phyloP scores from a whole-genome alignment of 2,888 invertebrate genomes.

The Parasteatoda lunata region DNA sequence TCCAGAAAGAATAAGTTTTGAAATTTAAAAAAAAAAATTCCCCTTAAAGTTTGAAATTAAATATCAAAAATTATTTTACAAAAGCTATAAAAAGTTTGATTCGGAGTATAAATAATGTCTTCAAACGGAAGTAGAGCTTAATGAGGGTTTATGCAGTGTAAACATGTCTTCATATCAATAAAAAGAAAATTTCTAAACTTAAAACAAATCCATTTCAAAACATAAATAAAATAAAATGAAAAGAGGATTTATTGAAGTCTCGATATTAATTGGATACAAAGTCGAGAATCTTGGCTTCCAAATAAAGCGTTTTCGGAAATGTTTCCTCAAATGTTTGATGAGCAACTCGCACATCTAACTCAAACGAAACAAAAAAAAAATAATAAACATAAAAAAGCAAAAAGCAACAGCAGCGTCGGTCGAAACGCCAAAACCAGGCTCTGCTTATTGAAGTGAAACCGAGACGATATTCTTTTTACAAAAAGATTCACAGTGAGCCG shows the following conservation, averaged over 20 bases:
- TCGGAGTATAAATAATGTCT: too few relatives aligned
- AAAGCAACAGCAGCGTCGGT: background rate
- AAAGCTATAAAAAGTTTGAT: too few relatives aligned
- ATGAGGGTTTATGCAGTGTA: too few relatives aligned
- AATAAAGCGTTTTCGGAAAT: background rate
- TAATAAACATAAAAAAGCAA: background rate
- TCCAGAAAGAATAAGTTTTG: too few relatives aligned
- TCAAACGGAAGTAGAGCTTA: too few relatives aligned
- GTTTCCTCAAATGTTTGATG: constrained; percentile 32
- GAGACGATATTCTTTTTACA: constrained; percentile 23
- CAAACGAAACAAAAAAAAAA: background rate
- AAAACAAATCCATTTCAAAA: too few relatives aligned
- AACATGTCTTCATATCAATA: too few relatives aligned
- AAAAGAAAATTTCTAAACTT: too few relatives aligned
- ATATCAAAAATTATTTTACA: too few relatives aligned
- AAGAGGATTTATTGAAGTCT: background rate
- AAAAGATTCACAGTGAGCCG: constrained; percentile 26
- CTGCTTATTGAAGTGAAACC: constrained; percentile 26
- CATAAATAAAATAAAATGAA: background rate
- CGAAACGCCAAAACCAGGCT: constrained; percentile 22
- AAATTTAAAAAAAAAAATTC: too few relatives aligned
- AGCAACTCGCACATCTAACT: background rate
- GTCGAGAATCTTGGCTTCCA: background rate
- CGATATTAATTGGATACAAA: constrained; percentile 19
- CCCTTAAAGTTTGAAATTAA: too few relatives aligned